Evolutionary conservation across 2,888 invertebrate species (phyloP).

Genomic region (Stenoptilia bipunctidactyla): DNA sequence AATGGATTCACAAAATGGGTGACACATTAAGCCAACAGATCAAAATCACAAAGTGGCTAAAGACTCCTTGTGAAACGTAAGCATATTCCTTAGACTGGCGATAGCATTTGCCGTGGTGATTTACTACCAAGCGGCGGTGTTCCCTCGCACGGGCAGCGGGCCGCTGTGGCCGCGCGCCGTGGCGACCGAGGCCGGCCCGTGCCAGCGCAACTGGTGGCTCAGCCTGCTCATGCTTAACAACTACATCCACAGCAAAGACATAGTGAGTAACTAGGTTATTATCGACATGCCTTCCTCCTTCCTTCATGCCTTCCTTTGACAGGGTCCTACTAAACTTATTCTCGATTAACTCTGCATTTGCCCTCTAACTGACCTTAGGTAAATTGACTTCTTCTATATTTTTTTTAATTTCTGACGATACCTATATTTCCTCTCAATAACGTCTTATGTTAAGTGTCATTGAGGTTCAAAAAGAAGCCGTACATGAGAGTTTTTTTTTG

Average conservation of each 20-base stretch:
- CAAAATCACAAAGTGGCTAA: constrained; percentile 69
- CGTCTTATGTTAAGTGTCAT: too few species aligned
- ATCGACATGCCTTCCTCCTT: too few species aligned
- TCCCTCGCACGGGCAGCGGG: constrained; percentile 27
- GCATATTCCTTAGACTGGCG: not conserved
- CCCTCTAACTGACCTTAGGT: too few species aligned
- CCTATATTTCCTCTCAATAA: too few species aligned
- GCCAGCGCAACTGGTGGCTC: constrained; percentile 74
- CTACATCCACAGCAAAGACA: constrained; percentile 67
- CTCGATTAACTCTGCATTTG: too few species aligned
- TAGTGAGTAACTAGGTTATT: constrained; percentile 62
- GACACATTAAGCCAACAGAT: constrained; percentile 68
- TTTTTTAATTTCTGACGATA: too few species aligned
- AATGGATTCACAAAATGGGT: constrained; percentile 66
- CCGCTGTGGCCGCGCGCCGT: constrained; percentile 71
- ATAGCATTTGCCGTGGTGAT: too few species aligned
- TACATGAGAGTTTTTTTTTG: too few species aligned
- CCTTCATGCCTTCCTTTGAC: too few species aligned
- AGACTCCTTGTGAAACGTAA: constrained; percentile 29
- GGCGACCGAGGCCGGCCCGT: constrained; percentile 56
- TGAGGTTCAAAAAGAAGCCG: too few species aligned
- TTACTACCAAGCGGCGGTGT: not conserved
- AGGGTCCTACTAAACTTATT: too few species aligned
- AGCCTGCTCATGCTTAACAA: constrained; percentile 73
- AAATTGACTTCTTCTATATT: too few species aligned